Conservation (phyloP, 2,888 invertebrate genomes). For the Diploptera punctata region DNA sequence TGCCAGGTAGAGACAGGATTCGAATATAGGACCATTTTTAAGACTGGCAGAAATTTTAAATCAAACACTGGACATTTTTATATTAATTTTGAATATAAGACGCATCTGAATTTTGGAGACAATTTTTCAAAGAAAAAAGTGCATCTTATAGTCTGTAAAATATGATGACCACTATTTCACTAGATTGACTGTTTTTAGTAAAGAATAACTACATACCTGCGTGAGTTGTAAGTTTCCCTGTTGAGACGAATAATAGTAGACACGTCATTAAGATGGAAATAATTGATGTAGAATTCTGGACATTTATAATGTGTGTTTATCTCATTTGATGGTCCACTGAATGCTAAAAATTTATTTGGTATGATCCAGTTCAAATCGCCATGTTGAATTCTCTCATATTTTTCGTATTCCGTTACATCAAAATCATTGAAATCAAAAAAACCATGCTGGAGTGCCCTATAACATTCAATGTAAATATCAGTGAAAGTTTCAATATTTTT, state of each 20-base stretch:
- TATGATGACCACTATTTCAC: too few species aligned
- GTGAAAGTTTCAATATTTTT: too few species aligned
- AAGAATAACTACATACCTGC: too few species aligned
- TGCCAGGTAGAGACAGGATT: too few species aligned
- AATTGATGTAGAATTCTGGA: slow-evolving; percentile 85
- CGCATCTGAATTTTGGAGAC: too few species aligned
- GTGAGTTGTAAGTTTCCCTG: slow-evolving; percentile 78
- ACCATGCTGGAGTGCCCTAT: slow-evolving; percentile 67
- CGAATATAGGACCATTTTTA: too few species aligned
- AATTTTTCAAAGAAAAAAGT: too few species aligned
- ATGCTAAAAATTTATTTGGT: slow-evolving; percentile 79
- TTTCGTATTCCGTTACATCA: slow-evolving; percentile 82
- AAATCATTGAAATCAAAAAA: slow-evolving; percentile 87
- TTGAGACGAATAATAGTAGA: slow-evolving; percentile 85
- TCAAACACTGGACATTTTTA: too few species aligned
- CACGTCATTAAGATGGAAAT: slow-evolving; percentile 82
- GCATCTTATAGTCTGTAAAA: too few species aligned
- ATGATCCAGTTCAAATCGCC: slow-evolving; percentile 89
- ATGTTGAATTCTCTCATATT: slow-evolving; percentile 80
- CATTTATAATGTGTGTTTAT: slow-evolving; percentile 61
- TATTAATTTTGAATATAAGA: too few species aligned
- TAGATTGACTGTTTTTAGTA: too few species aligned
- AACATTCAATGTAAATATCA: not conserved
- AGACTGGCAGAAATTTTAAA: too few species aligned
- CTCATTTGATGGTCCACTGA: slow-evolving; percentile 80